These are phyloP conservation scores for Anabas testudineus DNA, from an alignment of 2,797 vertebrate species.

Conservation along the genomic window DNA sequence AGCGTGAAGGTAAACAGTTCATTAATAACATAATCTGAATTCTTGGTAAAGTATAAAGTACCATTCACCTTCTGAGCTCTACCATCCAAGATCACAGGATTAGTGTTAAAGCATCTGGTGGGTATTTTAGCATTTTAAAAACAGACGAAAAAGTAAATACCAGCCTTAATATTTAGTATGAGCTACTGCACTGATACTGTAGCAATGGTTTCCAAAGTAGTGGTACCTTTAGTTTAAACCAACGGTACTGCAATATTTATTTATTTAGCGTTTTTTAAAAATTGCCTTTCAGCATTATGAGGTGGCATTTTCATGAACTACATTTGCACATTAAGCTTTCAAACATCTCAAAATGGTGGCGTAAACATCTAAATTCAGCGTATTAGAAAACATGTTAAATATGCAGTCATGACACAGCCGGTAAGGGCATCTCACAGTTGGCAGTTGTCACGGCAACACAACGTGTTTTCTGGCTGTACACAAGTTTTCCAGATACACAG, in stretches of 20 bases:
- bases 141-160: conserved; percentile 9
- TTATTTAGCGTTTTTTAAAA: not conserved
- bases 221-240: not conserved
- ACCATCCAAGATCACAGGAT: conserved; percentile 51
- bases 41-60: conserved; percentile 50
- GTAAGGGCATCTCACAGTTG: too few relatives aligned
- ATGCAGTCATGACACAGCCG: conserved; percentile 3
- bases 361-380: not conserved
- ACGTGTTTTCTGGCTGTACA: not conserved
- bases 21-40: conserved; percentile 64
- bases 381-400: not conserved
- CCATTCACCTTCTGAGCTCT: conserved; percentile 38
- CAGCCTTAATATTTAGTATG: not conserved
- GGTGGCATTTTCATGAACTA: not conserved
- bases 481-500: not conserved
- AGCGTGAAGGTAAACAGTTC: conserved; percentile 44
- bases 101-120: conserved; percentile 69
- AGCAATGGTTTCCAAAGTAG: not conserved
- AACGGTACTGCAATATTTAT: not conserved
- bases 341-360: not conserved
- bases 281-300: not conserved
- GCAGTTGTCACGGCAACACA: not conserved
- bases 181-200: not conserved
- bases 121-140: conserved; percentile 50
- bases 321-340: not conserved